phyloP scores from a whole-genome alignment of 1,140 invertebrate genomes.

The Hesperophylax magnus region DNA sequence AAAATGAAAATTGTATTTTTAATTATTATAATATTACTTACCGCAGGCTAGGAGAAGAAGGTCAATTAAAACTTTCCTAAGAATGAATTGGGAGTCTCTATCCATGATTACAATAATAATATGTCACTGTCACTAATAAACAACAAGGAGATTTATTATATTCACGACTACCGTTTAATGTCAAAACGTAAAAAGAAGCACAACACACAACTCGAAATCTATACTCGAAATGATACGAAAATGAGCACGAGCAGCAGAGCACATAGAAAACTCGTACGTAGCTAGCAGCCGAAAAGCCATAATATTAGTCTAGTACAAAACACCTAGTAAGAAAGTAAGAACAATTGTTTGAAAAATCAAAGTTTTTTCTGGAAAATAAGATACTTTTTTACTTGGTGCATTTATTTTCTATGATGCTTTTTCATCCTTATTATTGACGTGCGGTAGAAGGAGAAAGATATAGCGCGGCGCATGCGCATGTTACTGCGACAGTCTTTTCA shows the following conservation, averaged over 20 bases:
- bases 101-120: slow-evolving; percentile 34
- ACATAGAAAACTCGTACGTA: not conserved
- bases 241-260: not conserved
- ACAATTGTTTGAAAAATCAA: not conserved
- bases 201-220: slow-evolving; percentile 10
- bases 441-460: not conserved
- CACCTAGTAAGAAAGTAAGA: not conserved
- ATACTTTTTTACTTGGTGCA: not conserved
- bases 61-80: slow-evolving; percentile 46
- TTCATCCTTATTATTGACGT: not conserved
- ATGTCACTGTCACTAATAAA: slow-evolving; percentile 14
- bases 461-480: not conserved
- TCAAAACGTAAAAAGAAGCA: not conserved
- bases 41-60: slow-evolving; percentile 42
- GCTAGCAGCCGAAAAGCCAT: not conserved
- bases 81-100: slow-evolving; percentile 44
- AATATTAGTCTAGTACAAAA: not conserved
- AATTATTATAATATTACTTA: not conserved
- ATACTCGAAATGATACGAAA: slow-evolving; percentile 18
- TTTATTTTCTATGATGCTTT: not conserved
- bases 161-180: slow-evolving; percentile 19
- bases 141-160: not conserved
- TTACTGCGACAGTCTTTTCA: not conserved
- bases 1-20: not conserved
- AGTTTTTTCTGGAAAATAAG: not conserved